phyloP scores from a whole-genome alignment of 2,888 invertebrate genomes.

The Lomographa bimaculata region DNA sequence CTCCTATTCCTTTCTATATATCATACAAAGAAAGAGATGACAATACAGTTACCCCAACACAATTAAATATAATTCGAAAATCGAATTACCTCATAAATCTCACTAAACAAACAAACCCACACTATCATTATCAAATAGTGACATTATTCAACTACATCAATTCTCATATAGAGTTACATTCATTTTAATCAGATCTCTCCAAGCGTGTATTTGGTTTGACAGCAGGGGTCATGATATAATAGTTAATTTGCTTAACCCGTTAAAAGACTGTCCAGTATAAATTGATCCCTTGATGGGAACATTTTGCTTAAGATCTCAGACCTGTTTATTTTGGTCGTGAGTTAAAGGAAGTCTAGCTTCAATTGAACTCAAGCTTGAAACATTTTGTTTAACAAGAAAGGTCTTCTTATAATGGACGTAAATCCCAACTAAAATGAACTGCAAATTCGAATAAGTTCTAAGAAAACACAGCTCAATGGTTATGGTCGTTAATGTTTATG shows the following conservation, averaged over 20 bases:
- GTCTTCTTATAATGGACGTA: not conserved
- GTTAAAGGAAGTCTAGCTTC: not conserved
- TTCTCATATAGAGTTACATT: slow-evolving; percentile 31
- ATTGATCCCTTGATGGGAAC: slow-evolving; percentile 11
- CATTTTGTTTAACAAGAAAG: not conserved
- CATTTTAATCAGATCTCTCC: slow-evolving; percentile 20
- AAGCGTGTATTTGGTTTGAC: slow-evolving; percentile 27
- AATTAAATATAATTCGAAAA: not conserved
- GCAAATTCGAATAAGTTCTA: not conserved
- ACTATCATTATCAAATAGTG: slow-evolving; percentile 38
- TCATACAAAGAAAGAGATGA: no score
- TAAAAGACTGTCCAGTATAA: slow-evolving; percentile 1
- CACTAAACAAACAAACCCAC: slow-evolving; percentile 30
- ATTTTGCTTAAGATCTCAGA: no score
- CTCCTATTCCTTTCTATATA: no score
- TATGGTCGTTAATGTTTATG: not conserved
- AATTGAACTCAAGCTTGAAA: slow-evolving; percentile 5
- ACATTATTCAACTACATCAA: slow-evolving; percentile 37
- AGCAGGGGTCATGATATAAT: slow-evolving; percentile 30
- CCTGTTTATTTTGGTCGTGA: no score
- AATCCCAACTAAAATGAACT: not conserved
- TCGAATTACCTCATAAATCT: slow-evolving; percentile 30
- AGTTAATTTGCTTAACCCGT: slow-evolving; percentile 16
- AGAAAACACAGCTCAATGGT: slow-evolving; percentile 3
- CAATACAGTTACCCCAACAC: no score